Percentiles rank a stretch among this genome's conserved stretches.
Evolutionary conservation across 1,140 invertebrate genomes (phyloP).

Genomic region (Ditylenchus dipsaci): DNA sequence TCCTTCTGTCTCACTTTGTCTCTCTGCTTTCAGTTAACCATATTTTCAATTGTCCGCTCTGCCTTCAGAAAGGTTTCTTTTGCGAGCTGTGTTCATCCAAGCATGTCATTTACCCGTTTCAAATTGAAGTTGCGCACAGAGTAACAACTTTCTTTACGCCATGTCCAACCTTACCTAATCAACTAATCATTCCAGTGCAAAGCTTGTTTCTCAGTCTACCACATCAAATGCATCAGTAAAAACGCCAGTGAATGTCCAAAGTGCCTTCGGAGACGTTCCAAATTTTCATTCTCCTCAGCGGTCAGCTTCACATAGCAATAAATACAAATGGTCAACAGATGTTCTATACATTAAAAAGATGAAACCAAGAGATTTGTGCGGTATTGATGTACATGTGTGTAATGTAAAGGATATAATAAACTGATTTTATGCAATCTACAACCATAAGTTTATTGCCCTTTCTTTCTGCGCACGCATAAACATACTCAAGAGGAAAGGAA

Average conservation of each 20-base stretch:
- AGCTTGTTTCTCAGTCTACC: constrained; percentile 10
- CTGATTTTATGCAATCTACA: no score
- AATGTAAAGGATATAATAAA: no score
- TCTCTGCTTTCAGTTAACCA: constrained; percentile 50
- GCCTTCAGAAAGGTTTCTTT: constrained; percentile 61
- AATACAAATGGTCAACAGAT: no score
- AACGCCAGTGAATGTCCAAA: constrained; percentile 12
- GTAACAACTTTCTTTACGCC: constrained; percentile 37
- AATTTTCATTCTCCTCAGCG: background rate
- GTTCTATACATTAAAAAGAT: no score
- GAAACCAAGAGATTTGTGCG: no score
- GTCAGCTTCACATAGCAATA: no score
- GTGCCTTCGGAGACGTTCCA: background rate
- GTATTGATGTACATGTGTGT: no score
- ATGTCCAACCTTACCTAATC: background rate
- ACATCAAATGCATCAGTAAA: constrained; percentile 13
- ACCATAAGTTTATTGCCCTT: no score
- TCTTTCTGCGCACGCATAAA: no score
- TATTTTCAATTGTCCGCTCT: constrained; percentile 59
- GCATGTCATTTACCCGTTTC: constrained; percentile 62
- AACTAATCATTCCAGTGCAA: constrained; percentile 15
- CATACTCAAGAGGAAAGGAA: no score
- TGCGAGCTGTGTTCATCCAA: constrained; percentile 60
- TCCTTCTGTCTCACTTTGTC: no score
- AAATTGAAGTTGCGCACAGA: constrained; percentile 58